Base-by-base conservation (phyloP, 2,888 invertebrate species). In the Drosophila tanythrix region DNA sequence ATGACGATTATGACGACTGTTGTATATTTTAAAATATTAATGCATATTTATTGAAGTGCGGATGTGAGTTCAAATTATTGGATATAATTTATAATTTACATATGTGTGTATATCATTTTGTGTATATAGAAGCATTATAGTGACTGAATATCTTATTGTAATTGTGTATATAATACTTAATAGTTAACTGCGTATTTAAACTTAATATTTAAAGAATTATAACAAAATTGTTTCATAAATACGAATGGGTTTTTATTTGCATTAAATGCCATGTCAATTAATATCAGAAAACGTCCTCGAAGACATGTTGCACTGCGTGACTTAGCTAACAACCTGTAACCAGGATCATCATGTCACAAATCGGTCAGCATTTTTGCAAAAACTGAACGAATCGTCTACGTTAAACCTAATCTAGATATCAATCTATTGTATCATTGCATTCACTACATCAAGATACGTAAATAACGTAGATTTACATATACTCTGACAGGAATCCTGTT, bases 131-230 rank as follows among this genome's bases (percentile, higher is more conserved):
- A 90, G 90, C 89, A 88, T 90, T 89, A 88, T 88, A 88, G 88
- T 89, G 88, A 88, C 88, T 88, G 88, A 88, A 89, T 90, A 86
- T 81, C 74, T 85, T 82, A 85, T 85, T 90, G 83, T 88, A 90
- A 89, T 88, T 88, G 88, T 90, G 90, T 90, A 89, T 90, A 88
- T 90, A 87, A 87, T 87, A 87, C 89, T 82, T 88, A 61, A 60
- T 87, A 87, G 90, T 80, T 82, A 90, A 87, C 90, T 76, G 69
- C 85, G 76, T 90, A 90, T 87, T 87, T 87, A 87, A 87, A 90
- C 83, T 70, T 89, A 81, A 89, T 89, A 88, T 88, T 89, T 88
- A 89, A 85, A 62, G 88, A 85, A 85, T 78, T 83, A 85, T 89
- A 85, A 89, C 71, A 83, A 88, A 89, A 85, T 85, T 85, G 85